Evolutionary conservation across 2,797 vertebrate species (phyloP).

Genomic region (Kryptolebias ocellatus): DNA sequence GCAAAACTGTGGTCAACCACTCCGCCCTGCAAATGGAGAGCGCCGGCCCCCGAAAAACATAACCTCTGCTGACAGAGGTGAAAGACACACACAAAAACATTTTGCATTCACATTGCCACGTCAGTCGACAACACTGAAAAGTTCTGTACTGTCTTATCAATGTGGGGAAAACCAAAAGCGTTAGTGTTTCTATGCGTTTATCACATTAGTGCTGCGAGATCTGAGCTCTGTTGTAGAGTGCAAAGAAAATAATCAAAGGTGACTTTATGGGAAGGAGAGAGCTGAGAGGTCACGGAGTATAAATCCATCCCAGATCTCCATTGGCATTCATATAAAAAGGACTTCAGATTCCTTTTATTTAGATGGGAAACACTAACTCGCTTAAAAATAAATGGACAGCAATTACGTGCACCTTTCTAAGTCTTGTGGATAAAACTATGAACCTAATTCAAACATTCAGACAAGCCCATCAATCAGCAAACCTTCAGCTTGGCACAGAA

Average conservation of each 20-base stretch:
- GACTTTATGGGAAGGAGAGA: constrained; percentile 37
- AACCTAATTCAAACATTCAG: too few relatives aligned
- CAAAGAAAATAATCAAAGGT: constrained; percentile 67
- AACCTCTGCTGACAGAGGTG: constrained; percentile 63
- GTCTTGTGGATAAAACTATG: too few relatives aligned
- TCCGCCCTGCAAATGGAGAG: constrained; percentile 69
- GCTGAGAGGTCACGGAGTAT: constrained; percentile 26
- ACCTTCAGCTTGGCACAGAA: too few relatives aligned
- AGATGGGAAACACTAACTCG: too few relatives aligned
- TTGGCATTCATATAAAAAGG: constrained; percentile 15
- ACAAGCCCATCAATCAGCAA: too few relatives aligned
- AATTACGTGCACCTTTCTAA: too few relatives aligned
- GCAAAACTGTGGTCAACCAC: constrained; percentile 76
- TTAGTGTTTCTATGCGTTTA: constrained; percentile 55
- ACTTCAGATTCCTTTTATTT: too few relatives aligned
- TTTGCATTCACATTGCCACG: constrained; percentile 54
- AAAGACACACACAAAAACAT: constrained; percentile 64
- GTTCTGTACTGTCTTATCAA: constrained; percentile 44
- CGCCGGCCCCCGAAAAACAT: constrained; percentile 64
- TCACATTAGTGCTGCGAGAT: constrained; percentile 52
- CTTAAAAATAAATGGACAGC: too few relatives aligned
- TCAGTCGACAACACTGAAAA: constrained; percentile 52
- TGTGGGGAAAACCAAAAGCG: constrained; percentile 51
- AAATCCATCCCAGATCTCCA: constrained; percentile 31
- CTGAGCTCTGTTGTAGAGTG: constrained; percentile 62